These are phyloP conservation scores for Fragum fragum DNA, from an alignment of 2,888 invertebrate genomes.

Conservation along the genomic window DNA sequence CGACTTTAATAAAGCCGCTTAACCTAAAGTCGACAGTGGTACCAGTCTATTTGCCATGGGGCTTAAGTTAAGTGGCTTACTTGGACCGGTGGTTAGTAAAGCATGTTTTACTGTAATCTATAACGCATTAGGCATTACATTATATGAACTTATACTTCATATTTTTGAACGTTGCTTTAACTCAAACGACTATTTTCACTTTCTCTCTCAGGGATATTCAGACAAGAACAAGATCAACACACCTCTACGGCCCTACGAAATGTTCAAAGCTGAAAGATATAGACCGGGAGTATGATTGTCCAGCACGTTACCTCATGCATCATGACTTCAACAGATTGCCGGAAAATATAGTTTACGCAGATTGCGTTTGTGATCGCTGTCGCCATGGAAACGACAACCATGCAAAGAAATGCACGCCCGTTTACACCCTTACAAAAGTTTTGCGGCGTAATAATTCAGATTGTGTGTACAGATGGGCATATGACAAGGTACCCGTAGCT, in stretches of 20 bases:
- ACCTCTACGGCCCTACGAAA: conserved; percentile 39
- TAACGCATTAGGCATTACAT: too few species aligned
- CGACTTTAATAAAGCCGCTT: too few species aligned
- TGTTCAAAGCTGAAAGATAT: conserved; percentile 28
- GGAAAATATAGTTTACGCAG: conserved; percentile 46
- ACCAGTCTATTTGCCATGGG: too few species aligned
- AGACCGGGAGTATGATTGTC: conserved; percentile 37
- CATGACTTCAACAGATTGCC: conserved; percentile 52
- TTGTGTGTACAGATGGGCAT: conserved; percentile 12
- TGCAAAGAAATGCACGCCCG: conserved; percentile 12
- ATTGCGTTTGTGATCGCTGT: conserved; percentile 51
- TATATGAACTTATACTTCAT: too few species aligned
- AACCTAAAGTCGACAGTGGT: too few species aligned
- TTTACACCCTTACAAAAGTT: conserved; percentile 39
- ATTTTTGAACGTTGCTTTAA: too few species aligned
- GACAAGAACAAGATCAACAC: conserved; percentile 5
- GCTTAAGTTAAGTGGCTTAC: too few species aligned
- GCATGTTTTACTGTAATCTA: too few species aligned
- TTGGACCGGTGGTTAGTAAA: too few species aligned
- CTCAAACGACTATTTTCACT: too few species aligned
- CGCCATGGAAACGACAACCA: conserved; percentile 9
- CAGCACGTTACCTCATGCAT: conserved; percentile 48
- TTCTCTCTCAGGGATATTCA: neutral
- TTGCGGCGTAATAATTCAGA: conserved; percentile 12
- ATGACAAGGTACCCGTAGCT: conserved; percentile 38